Conservation (phyloP, 2,797 vertebrate species). For the Podarcis siculus region DNA sequence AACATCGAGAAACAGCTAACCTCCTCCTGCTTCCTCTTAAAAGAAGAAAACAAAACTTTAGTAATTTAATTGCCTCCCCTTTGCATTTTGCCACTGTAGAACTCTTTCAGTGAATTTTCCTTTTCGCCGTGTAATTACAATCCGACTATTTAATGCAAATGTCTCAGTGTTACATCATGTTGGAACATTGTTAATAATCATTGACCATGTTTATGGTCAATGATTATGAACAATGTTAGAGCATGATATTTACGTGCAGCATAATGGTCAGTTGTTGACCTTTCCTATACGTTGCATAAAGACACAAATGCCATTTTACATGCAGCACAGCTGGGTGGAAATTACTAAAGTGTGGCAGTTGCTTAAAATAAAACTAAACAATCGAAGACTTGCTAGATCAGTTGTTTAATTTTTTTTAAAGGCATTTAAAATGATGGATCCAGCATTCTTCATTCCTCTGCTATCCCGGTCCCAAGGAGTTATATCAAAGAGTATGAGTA, state of each 20-base stretch:
- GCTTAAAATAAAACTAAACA: conserved; percentile 73
- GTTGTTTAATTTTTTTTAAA: conserved; percentile 37
- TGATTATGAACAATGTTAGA: too few relatives aligned
- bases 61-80: conserved; percentile 29
- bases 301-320: conserved; percentile 65
- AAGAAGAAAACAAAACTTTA: conserved; percentile 41
- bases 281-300: conserved; percentile 61
- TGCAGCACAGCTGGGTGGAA: conserved; percentile 68
- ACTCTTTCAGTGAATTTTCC: conserved; percentile 45
- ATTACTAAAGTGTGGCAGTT: conserved; percentile 66
- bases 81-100: conserved; percentile 54
- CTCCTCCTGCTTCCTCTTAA: conserved; percentile 32
- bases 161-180: conserved; percentile 58
- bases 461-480: conserved; percentile 23
- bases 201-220: conserved; percentile 42
- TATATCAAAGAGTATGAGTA: conserved; percentile 36
- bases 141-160: conserved; percentile 69
- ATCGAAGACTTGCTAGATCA: conserved; percentile 65
- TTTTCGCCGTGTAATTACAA: conserved; percentile 63
- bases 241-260: too few relatives aligned
- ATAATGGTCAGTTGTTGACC: too few relatives aligned
- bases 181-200: conserved; percentile 70
- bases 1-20: conserved; percentile 45
- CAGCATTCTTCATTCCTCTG: conserved; percentile 1
- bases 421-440: conserved; percentile 46